phyloP scores from a whole-genome alignment of 2,888 invertebrate genomes.

The Eumacrocentrus americanus region DNA sequence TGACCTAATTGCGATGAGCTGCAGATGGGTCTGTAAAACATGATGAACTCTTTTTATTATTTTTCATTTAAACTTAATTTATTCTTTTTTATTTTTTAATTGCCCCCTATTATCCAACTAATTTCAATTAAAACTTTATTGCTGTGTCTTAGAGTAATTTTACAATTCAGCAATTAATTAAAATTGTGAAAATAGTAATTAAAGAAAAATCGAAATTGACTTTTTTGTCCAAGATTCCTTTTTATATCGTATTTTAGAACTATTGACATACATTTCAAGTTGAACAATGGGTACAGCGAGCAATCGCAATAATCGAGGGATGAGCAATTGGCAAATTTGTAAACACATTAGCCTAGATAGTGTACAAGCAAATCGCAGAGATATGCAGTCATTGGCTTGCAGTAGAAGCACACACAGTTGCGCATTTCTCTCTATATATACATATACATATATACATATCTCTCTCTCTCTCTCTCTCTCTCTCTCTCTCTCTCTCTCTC shows the following conservation, averaged over 20 bases:
- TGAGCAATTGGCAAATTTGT: conserved; percentile 8
- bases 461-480: not conserved
- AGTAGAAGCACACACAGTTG: not conserved
- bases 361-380: conserved; percentile 1
- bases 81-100: not conserved
- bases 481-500: not conserved
- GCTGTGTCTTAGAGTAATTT: too few species aligned
- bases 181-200: too few species aligned
- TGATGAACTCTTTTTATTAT: too few species aligned
- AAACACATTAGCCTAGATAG: conserved; percentile 19
- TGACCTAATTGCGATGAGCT: not conserved
- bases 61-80: too few species aligned
- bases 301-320: conserved; percentile 1
- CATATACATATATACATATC: not conserved
- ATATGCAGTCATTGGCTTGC: not conserved
- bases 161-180: too few species aligned
- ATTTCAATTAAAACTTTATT: not conserved
- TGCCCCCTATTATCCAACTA: not conserved
- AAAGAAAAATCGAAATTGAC: not conserved
- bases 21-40: not conserved
- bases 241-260: not conserved
- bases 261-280: not conserved
- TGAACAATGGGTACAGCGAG: not conserved
- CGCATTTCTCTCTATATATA: not conserved
- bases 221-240: too few species aligned